phyloP scores from a whole-genome alignment of 2,113 vertebrate genomes.

The Acrocephalus kingi region DNA sequence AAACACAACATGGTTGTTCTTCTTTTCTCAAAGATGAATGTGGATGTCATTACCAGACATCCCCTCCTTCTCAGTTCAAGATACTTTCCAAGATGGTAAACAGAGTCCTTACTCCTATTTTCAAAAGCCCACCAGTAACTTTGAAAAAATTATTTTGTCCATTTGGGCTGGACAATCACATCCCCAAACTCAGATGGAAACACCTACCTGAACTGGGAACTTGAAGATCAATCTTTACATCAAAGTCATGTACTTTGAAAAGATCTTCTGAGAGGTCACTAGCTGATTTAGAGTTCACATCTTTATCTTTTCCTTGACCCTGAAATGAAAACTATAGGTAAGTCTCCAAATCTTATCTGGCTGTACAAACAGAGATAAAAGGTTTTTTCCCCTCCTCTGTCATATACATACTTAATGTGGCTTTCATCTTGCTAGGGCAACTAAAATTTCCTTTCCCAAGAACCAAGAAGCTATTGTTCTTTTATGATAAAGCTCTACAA shows the following conservation, averaged over 20 bases:
- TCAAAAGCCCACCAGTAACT: neutral
- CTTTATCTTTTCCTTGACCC: constrained; percentile 91
- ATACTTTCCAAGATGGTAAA: neutral
- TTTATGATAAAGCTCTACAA: neutral
- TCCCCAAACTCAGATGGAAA: neutral
- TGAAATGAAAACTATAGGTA: constrained; percentile 54
- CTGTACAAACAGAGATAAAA: neutral
- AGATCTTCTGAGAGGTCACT: constrained; percentile 98
- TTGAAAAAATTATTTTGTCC: neutral
- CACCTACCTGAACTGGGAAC: constrained; percentile 95
- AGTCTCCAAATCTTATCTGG: neutral
- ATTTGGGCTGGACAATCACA: neutral
- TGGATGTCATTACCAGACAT: neutral
- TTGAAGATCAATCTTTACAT: constrained; percentile 98
- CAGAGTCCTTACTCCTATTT: neutral
- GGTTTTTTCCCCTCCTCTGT: neutral
- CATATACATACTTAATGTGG: neutral
- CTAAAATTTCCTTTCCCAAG: neutral
- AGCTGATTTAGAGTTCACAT: constrained; percentile 86
- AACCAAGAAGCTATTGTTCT: neutral
- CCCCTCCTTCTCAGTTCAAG: neutral
- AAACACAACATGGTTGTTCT: neutral
- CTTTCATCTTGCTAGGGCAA: neutral
- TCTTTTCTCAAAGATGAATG: neutral
- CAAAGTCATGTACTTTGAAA: constrained; percentile 99